A percentile compares a stretch with the other conserved stretches of the same genome.
These are phyloP conservation scores for Nymphalis polychloros DNA, from an alignment of 2,888 invertebrate species.

Conservation along the genomic window DNA sequence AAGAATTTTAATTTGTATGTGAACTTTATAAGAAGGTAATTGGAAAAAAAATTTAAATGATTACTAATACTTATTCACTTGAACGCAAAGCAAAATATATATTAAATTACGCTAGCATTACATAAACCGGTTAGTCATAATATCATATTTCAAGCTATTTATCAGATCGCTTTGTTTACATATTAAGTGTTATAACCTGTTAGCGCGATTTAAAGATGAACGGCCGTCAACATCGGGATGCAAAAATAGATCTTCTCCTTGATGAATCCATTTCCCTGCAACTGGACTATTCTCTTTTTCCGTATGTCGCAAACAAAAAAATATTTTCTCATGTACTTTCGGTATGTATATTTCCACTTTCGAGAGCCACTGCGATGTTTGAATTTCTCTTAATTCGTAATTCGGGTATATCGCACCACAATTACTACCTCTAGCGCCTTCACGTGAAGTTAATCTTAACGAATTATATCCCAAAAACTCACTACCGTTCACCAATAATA, in stretches of 20 bases:
- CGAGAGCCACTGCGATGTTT: slow-evolving; percentile 57
- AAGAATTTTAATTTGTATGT: background rate
- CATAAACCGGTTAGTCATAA: background rate
- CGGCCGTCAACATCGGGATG: slow-evolving; percentile 52
- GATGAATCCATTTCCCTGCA: slow-evolving; percentile 75
- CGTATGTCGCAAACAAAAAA: slow-evolving; percentile 62
- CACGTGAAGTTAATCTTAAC: slow-evolving; percentile 67
- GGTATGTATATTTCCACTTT: slow-evolving; percentile 61
- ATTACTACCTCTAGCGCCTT: slow-evolving; percentile 55
- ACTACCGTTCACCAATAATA: slow-evolving; percentile 66
- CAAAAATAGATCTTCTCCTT: slow-evolving; percentile 71
- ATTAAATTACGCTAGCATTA: background rate
- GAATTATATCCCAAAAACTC: slow-evolving; percentile 71
- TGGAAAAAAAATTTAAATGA: background rate
- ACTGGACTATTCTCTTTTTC: slow-evolving; percentile 54
- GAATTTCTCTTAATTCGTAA: slow-evolving; percentile 67
- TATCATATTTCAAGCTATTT: background rate
- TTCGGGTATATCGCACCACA: slow-evolving; percentile 66
- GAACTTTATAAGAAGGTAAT: slow-evolving; percentile 6
- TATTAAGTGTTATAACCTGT: slow-evolving; percentile 14
- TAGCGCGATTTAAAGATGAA: slow-evolving; percentile 10
- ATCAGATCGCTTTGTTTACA: background rate
- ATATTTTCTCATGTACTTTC: slow-evolving; percentile 53
- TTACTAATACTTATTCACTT: background rate
- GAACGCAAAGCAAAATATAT: background rate